Evolutionary conservation across 2,113 vertebrate genomes (phyloP), one percentile per base, ranked within the genome.

Genomic region (Brienomyrus brachyistius): DNA sequence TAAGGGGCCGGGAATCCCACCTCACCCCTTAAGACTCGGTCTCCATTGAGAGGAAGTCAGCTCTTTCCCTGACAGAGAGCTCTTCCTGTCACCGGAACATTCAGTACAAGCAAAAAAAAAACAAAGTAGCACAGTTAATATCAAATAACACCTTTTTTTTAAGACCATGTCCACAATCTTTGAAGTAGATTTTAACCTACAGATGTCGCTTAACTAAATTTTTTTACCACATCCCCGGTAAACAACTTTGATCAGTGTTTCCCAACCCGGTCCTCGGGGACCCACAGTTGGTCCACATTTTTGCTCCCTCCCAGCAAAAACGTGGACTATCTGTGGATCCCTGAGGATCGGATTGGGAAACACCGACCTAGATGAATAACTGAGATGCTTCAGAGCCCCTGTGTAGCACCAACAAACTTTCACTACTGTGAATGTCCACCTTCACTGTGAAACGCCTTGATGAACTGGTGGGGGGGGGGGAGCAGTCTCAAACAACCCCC

Each of bases 11-110:
- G 91, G 84, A 89, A 88, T 90, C 91, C 83, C 90, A 52, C 93
- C 93, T 94, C 92, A 92, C 94, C 91, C 86, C 91, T 92, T 93
- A 92, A 70, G 8, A 66, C 90, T 92, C 50, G 10, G 89, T 91
- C 85, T 91, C 87, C 90, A 51, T 15, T 10, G 23, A 91, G 91
- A 62, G 31, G 89, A 59, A 70, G 47, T 52, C 5, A 35, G 56
- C 59, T 50, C 84, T 74, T 88, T 45, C 87, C 23, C 87, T 74
- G 87, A 88, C n/a, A 88, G 8, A 88, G 66, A 50, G 59, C 43
- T 15, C 45, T 88, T 88, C 87, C 87, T 88, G 59, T 66, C 5
- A 56, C 31, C 2, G 17, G 35, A 86, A n/a, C 47, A 31, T 50
- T 27, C 8, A 1, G 27, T 52, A 87, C 86, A 31, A 48, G 47